Conservation (phyloP, 2,888 invertebrate species). For the Oasisia sp. region DNA sequence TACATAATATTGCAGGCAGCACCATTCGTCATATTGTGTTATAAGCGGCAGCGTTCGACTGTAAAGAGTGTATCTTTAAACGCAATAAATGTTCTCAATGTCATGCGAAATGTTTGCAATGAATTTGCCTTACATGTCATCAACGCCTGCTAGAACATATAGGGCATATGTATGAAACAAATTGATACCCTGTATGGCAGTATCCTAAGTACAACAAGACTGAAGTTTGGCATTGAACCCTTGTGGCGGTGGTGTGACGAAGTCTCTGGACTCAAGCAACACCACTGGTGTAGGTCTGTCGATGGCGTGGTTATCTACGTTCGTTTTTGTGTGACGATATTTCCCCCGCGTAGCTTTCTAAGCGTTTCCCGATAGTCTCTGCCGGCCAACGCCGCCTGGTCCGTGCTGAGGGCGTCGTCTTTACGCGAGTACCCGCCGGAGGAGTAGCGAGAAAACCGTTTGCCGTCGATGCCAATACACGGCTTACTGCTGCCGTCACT, state of each 20-base stretch:
- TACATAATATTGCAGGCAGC: not conserved
- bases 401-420: not conserved
- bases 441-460: not conserved
- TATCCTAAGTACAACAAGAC: not conserved
- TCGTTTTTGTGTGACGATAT: not conserved
- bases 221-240: not conserved
- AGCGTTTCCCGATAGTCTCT: not conserved
- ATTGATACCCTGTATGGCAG: not conserved
- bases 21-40: not conserved
- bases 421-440: not conserved
- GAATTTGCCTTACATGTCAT: not conserved
- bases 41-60: not conserved
- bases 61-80: not conserved
- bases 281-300: no score
- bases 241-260: not conserved
- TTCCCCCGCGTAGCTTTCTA: not conserved
- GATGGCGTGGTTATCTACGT: not conserved
- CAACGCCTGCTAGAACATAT: not conserved
- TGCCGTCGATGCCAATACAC: conserved; percentile 3
- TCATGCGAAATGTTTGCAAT: not conserved
- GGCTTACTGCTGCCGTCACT: not conserved
- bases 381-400: conserved; percentile 3
- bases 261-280: no score
- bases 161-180: no score
- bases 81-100: not conserved